Evolutionary conservation across 2,888 invertebrate species (phyloP).

Genomic region (Microplitis manilae): DNA sequence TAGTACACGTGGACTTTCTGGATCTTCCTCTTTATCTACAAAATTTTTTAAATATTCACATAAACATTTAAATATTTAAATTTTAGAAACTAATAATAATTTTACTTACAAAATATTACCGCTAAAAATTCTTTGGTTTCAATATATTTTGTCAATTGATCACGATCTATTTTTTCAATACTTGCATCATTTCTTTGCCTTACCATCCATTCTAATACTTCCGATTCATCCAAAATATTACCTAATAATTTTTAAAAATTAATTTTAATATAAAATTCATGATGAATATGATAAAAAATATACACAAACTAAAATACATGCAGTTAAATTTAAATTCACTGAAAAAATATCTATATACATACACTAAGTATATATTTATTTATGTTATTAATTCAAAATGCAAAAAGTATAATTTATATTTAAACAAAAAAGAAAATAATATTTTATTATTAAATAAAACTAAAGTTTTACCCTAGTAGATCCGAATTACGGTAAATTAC

Average conservation of each 20-base stretch:
- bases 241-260: constrained; percentile 71
- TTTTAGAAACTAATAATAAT: not conserved
- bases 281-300: not conserved
- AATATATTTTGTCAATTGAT: constrained; percentile 86
- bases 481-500: too few relatives aligned
- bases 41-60: constrained; percentile 24
- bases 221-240: constrained; percentile 82
- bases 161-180: constrained; percentile 90
- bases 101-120: constrained; percentile 89
- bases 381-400: constrained; percentile 24
- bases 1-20: constrained; percentile 84
- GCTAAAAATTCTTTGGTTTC: constrained; percentile 93
- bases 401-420: not conserved
- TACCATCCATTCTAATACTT: constrained; percentile 92
- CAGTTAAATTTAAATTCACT: constrained; percentile 10
- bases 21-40: constrained; percentile 86
- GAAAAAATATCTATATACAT: not conserved
- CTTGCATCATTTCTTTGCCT: constrained; percentile 93
- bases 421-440: constrained; percentile 1
- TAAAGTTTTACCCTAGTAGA: too few relatives aligned
- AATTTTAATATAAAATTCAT: not conserved
- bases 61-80: constrained; percentile 9
- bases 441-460: not conserved
- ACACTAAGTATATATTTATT: constrained; percentile 11
- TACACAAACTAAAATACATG: constrained; percentile 10